Evolutionary conservation across 2,113 vertebrate species (phyloP), one percentile per base, ranked within the genome.

Genomic region (Pedetes capensis): DNA sequence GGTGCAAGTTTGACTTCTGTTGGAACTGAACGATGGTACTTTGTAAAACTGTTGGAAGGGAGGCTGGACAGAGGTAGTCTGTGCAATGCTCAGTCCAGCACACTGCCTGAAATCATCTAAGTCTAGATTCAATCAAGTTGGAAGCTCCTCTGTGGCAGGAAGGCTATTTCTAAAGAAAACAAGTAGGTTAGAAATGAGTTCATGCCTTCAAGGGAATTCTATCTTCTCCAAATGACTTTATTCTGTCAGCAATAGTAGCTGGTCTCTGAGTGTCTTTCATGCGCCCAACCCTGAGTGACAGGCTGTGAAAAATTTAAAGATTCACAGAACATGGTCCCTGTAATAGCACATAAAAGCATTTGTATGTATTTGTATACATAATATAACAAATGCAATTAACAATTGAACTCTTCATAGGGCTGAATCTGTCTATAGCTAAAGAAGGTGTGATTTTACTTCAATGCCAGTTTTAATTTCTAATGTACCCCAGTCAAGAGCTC

Each of bases 201-300:
- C 49, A 49, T 0, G 25, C 4, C 22, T 78, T 53, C 44, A 59
- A 91, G n/a, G 44, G 42, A 88, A 69, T 89, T 86, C 75, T 80
- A 80, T 76, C 71, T 82, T 92, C 59, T 66, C 84, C 2, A 59
- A 72, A 84, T 68, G 22, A 90, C 72, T 88, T 94, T 37, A 76
- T 75, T 57, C 32, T 11, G 66, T 27, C 16, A 14, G n/a, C 71
- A 90, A 57, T 63, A 81, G 82, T 3, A 91, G n/a, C 25, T 74
- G 37, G 42, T 32, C 23, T 61, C 42, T 78, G 63, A 91, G 25
- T 51, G 37, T 13, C 37, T 87, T 84, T 78, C 16, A 71, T n/a
- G 18, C 39, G 22, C 42, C 37, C 37, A 68, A 27, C 17, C 18
- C 51, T 59, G 86, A 57, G 39, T n/a, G 37, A 71, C 44, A 93